These are phyloP conservation scores for Centropus unirufus DNA, from an alignment of 2,113 vertebrate species.

Conservation along the genomic window DNA sequence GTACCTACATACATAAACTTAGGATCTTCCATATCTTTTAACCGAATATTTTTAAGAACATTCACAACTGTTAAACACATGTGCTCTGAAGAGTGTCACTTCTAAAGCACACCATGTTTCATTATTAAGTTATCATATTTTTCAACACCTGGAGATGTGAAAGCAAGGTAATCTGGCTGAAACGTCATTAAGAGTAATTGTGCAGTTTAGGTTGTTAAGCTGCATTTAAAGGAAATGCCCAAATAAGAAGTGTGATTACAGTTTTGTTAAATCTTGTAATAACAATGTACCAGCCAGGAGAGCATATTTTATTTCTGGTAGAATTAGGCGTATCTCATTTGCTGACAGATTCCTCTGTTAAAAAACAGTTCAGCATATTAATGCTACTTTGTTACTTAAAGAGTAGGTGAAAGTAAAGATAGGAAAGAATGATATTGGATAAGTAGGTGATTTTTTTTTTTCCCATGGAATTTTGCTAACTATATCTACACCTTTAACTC, in stretches of 20 bases:
- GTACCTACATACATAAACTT: neutral
- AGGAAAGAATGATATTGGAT: neutral
- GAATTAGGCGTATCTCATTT: neutral
- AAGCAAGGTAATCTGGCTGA: neutral
- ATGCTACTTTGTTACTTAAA: neutral
- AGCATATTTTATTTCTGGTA: neutral
- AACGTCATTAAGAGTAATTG: neutral
- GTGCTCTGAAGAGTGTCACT: neutral
- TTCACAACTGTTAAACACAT: neutral
- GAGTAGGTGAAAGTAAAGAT: neutral
- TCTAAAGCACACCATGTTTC: neutral
- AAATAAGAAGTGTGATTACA: neutral
- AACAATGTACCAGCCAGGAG: neutral
- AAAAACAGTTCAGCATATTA: neutral
- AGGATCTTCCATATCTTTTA: neutral
- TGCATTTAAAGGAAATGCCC: neutral
- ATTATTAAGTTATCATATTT: neutral
- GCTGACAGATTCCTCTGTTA: neutral
- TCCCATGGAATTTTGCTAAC: neutral
- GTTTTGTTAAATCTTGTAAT: neutral
- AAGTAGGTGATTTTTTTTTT: neutral
- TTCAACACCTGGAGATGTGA: neutral
- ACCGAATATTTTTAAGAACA: neutral
- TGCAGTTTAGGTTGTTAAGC: neutral
- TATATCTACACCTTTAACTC: neutral